Conservation (phyloP, 2,113 vertebrate genomes). For the Salvelinus sp. region DNA sequence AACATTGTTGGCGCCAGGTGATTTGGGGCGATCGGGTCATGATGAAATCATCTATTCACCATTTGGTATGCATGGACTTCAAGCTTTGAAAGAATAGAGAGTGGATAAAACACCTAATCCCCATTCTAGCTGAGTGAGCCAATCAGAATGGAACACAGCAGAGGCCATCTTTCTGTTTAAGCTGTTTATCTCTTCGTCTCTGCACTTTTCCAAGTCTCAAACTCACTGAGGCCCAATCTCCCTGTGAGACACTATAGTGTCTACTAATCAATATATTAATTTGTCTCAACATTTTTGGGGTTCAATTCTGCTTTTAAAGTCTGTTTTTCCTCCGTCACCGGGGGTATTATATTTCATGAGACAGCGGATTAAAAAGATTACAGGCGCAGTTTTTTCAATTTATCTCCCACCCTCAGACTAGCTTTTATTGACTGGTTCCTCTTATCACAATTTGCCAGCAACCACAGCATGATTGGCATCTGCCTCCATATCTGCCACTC, state of each 20-base stretch:
- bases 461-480: conserved; percentile 65
- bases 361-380: conserved; percentile 60
- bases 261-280: conserved; percentile 29
- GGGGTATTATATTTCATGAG: conserved; percentile 73
- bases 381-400: conserved; percentile 41
- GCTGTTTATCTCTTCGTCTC: too few species aligned
- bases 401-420: conserved; percentile 73
- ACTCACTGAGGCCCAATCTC: conserved; percentile 56
- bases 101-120: background rate
- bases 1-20: too few species aligned
- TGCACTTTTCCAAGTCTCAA: conserved; percentile 33
- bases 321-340: conserved; percentile 67
- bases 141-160: background rate
- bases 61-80: background rate
- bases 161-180: too few species aligned
- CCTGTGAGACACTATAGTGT: conserved; percentile 39
- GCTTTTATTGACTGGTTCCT: conserved; percentile 68
- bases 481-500: conserved; percentile 52
- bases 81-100: background rate
- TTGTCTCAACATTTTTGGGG: conserved; percentile 10
- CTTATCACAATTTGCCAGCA: conserved; percentile 81
- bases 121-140: background rate
- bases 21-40: too few species aligned
- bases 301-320: conserved; percentile 55
- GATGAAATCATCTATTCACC: too few species aligned